Percentiles rank a stretch among this genome's conserved stretches.
These are phyloP conservation scores for Ophion costatus DNA, from an alignment of 2,888 invertebrate genomes.

Conservation along the genomic window DNA sequence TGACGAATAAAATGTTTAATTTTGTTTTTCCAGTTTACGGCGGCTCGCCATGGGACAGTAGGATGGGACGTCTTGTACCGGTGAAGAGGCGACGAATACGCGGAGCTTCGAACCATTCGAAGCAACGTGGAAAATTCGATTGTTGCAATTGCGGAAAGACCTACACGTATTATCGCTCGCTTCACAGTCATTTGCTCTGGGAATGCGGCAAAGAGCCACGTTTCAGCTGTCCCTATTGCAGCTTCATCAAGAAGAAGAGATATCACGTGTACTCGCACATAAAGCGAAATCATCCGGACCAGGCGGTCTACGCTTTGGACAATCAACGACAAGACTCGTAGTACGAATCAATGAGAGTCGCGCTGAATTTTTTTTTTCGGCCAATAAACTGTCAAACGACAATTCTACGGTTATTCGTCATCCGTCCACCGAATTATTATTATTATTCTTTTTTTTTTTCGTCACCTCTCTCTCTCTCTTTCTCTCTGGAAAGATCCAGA, in stretches of 20 bases:
- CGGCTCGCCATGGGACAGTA: constrained; percentile 21
- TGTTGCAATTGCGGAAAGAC: constrained; percentile 63
- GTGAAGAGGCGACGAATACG: constrained; percentile 17
- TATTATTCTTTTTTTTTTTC: background rate
- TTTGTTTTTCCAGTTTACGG: constrained; percentile 55
- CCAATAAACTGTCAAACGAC: background rate
- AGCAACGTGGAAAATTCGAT: constrained; percentile 45
- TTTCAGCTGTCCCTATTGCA: constrained; percentile 79
- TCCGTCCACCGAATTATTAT: background rate
- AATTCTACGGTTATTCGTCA: background rate
- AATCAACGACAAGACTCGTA: constrained; percentile 38
- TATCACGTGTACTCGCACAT: constrained; percentile 78
- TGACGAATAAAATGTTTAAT: constrained; percentile 1
- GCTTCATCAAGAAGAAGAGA: constrained; percentile 74
- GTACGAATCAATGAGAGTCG: background rate
- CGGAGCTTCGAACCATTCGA: background rate
- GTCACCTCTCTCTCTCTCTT: background rate
- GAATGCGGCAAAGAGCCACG: constrained; percentile 81
- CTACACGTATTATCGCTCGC: constrained; percentile 61
- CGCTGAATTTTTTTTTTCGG: background rate
- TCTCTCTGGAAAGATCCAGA: background rate
- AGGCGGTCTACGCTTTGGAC: constrained; percentile 74
- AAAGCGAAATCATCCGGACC: constrained; percentile 71
- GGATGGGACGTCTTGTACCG: constrained; percentile 39
- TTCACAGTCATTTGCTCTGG: constrained; percentile 71